Conservation (phyloP, 2,797 vertebrate species). For the Sebastolobus altivelis region DNA sequence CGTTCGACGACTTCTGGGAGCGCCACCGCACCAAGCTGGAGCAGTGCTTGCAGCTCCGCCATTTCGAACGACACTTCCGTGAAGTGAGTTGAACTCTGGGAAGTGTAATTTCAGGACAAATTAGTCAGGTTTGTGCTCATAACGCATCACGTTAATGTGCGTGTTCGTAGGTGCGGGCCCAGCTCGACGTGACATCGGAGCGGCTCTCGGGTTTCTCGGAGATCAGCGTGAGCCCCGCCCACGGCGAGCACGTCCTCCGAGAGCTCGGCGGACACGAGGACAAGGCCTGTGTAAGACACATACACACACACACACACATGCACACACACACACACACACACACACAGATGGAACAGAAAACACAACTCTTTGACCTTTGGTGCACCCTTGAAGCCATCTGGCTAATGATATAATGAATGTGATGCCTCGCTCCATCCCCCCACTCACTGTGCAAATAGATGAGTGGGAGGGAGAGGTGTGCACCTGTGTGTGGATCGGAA, state of each 20-base stretch:
- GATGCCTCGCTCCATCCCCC: neutral
- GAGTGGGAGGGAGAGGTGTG: neutral
- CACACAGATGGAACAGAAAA: conserved; percentile 23
- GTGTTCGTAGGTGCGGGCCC: conserved; percentile 82
- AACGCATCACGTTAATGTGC: neutral
- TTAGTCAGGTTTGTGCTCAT: neutral
- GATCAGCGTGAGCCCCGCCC: conserved; percentile 91
- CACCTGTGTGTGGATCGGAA: neutral
- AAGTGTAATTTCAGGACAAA: neutral
- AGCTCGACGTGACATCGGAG: conserved; percentile 86
- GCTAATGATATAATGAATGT: conserved; percentile 33
- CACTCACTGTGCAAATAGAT: neutral
- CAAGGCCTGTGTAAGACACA: conserved; percentile 87
- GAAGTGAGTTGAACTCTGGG: conserved; percentile 85
- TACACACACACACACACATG: conserved; percentile 33
- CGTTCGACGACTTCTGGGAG: conserved; percentile 97
- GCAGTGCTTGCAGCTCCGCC: conserved; percentile 92
- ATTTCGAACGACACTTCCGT: conserved; percentile 94
- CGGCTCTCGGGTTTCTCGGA: conserved; percentile 88
- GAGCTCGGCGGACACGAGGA: conserved; percentile 91
- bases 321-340: conserved; percentile 37
- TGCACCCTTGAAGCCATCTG: conserved; percentile 34
- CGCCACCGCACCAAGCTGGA: conserved; percentile 94
- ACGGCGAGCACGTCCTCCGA: conserved; percentile 91
- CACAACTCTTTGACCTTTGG: conserved; percentile 28